Conservation (phyloP, 1,140 invertebrate genomes). For the Achatina immaculata region DNA sequence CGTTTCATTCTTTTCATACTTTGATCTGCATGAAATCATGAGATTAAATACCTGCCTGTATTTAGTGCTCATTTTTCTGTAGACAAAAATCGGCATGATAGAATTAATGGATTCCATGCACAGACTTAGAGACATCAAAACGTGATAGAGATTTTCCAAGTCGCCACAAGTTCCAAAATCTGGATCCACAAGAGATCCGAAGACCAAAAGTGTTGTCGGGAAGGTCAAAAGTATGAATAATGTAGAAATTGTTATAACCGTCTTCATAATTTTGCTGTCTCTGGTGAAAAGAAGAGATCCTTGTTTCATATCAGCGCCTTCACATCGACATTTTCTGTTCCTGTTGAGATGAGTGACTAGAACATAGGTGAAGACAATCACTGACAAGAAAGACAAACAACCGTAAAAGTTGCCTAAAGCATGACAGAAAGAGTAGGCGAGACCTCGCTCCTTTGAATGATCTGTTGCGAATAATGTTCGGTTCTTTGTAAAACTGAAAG, state of each 20-base stretch:
- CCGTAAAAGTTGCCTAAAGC: neutral
- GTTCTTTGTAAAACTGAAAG: neutral
- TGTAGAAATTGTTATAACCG: neutral
- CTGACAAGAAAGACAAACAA: neutral
- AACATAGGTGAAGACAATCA: neutral
- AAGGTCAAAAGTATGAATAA: neutral
- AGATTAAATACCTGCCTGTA: neutral
- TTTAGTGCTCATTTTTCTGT: constrained; percentile 9
- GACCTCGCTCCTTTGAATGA: neutral
- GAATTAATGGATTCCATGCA: neutral
- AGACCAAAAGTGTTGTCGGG: neutral
- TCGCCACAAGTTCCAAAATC: neutral
- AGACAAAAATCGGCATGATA: neutral
- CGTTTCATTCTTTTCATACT: no score
- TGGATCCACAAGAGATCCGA: neutral
- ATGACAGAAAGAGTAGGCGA: neutral
- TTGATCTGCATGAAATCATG: neutral
- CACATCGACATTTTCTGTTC: neutral
- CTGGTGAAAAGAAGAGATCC: neutral
- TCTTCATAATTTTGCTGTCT: neutral
- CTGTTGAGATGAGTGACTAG: neutral
- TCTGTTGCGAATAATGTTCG: neutral
- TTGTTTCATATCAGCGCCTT: neutral
- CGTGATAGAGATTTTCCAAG: neutral
- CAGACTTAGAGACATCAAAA: neutral